Base-by-base conservation (phyloP, 1,140 invertebrate genomes). In the Centruroides sculpturatus region DNA sequence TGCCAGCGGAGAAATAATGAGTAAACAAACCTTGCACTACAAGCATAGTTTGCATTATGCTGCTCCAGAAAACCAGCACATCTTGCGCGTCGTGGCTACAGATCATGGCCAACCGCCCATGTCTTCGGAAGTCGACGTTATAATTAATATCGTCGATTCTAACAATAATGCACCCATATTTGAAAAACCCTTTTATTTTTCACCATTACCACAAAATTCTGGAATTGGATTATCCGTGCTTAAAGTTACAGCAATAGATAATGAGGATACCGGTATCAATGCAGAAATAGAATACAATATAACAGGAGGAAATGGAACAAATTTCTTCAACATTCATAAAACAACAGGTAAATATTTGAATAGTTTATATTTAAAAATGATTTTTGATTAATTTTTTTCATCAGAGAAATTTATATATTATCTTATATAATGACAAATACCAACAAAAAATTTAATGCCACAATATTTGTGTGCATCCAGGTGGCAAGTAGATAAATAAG, bases 41-140 rank as follows among this genome's bases (percentile, higher is more conserved):
- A 62, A 64, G n/a, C 71, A 69, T 54, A 65, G 58, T 35, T 82
- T 82, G 59, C 74, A 82, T 57, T 81, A 84, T 57, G 78, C 81
- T 3, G 92, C 87, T 0, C 87, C 89, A 1, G 89, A 93, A 71
- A 96, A 96, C 74, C 80, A 85, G 59, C 91, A 93, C 67, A 80
- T 84, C 2, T 74, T 97, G 9, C 85, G 85, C 0, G 82, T 97
- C 1, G 72, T 93, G 1, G 92, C 92, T 0, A 90, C 85, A 0
- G 92, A 95, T 71, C 90, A 92, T 70, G 93, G 93, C 0, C 92
- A 91, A 70, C 92, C 92, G 13, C 89, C 90, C 0, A 81, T 92
- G 78, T 88, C 87, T 10, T 86, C 87, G 3, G 85, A 87, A 76
- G 84, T 85, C 67, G 74, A 86, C 9, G 84, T 94, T 0, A 83